phyloP scores from a whole-genome alignment of 2,888 invertebrate species.

The Agriopis aurantiaria region DNA sequence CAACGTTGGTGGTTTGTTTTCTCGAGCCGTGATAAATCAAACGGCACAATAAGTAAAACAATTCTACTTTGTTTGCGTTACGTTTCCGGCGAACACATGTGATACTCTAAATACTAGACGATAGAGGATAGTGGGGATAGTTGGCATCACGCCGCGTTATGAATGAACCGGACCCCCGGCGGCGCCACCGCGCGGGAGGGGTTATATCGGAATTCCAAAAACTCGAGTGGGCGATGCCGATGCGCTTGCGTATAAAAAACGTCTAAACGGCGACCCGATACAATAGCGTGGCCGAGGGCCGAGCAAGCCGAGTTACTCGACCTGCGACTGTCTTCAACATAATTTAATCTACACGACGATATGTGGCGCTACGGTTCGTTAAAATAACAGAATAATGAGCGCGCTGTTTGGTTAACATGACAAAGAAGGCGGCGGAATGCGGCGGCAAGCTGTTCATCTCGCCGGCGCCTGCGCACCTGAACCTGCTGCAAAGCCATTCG shows the following conservation, averaged over 20 bases:
- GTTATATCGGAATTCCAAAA: conserved; percentile 79
- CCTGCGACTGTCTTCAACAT: conserved; percentile 50
- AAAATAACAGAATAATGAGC: conserved; percentile 83
- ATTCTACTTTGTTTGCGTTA: conserved; percentile 72
- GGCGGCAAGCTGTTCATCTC: conserved; percentile 62
- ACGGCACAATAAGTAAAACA: conserved; percentile 67
- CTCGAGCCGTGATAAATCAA: conserved; percentile 60
- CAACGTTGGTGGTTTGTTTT: conserved; percentile 71
- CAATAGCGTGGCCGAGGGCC: conserved; percentile 57
- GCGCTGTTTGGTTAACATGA: conserved; percentile 81
- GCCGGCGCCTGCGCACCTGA: conserved; percentile 65
- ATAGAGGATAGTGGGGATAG: conserved; percentile 45
- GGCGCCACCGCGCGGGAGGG: conserved; percentile 49
- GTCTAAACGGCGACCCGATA: conserved; percentile 69
- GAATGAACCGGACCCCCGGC: conserved; percentile 80
- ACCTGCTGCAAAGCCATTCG: conserved; percentile 70
- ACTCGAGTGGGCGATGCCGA: conserved; percentile 78
- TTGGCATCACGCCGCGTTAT: conserved; percentile 76
- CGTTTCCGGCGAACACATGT: conserved; percentile 74
- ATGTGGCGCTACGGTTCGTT: conserved; percentile 71
- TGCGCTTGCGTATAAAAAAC: conserved; percentile 71
- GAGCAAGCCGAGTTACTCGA: conserved; percentile 37
- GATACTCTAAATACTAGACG: conserved; percentile 53
- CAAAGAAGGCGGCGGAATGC: conserved; percentile 77
- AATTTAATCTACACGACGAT: conserved; percentile 47